Conservation (phyloP, 2,888 invertebrate species). For the Subacronicta megacephala region DNA sequence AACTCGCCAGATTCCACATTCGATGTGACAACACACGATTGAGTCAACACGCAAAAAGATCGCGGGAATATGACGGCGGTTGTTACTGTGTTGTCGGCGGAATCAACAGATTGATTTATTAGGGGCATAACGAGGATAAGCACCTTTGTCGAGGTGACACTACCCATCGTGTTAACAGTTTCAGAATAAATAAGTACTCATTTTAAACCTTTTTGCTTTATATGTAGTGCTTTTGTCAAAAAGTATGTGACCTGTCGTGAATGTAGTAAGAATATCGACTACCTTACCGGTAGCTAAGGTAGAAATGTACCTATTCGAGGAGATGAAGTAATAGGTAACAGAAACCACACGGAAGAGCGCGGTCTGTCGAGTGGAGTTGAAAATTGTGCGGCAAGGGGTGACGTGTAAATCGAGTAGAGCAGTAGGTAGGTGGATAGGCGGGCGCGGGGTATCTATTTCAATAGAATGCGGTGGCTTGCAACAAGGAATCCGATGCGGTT, state of each 20-base stretch:
- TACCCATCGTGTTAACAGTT: conserved; percentile 52
- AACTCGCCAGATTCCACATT: conserved; percentile 66
- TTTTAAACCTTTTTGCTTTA: conserved; percentile 5
- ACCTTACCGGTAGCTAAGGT: conserved; percentile 17
- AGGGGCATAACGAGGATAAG: conserved; percentile 67
- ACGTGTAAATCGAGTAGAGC: conserved; percentile 76
- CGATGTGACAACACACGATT: conserved; percentile 66
- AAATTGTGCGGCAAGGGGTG: conserved; percentile 72
- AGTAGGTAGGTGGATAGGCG: conserved; percentile 79
- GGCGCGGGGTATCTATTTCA: conserved; percentile 83
- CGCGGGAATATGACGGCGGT: conserved; percentile 69
- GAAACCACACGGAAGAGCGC: conserved; percentile 62
- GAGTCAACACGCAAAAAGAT: conserved; percentile 75
- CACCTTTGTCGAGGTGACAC: conserved; percentile 57
- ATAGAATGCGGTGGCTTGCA: conserved; percentile 87
- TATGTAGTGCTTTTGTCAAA: conserved; percentile 17
- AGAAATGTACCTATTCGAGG: conserved; percentile 27
- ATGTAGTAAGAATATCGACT: no score
- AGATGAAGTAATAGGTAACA: conserved; percentile 58
- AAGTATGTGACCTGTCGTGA: conserved; percentile 17
- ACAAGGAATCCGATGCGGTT: conserved; percentile 89
- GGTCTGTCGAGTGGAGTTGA: conserved; percentile 67
- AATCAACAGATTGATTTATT: conserved; percentile 74
- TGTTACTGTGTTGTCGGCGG: conserved; percentile 65
- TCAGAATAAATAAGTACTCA: conserved; percentile 37